These are phyloP conservation scores for Theristicus caerulescens DNA, from an alignment of 2,113 vertebrate species.

Conservation along the genomic window DNA sequence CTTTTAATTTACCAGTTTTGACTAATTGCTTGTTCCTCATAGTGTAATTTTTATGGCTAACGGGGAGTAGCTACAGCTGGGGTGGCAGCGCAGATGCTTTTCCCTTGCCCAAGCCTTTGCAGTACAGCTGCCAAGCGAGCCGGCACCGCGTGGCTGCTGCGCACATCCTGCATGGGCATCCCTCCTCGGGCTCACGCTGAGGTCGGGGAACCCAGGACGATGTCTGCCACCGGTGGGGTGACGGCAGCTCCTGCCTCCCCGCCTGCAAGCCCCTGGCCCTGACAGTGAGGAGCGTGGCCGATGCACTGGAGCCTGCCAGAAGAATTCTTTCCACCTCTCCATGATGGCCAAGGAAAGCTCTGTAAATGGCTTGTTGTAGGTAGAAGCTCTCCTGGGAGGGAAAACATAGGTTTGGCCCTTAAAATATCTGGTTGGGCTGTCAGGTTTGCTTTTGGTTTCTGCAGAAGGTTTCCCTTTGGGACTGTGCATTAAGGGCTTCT, in stretches of 20 bases:
- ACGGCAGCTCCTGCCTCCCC: rapidly evolving
- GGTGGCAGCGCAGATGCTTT: neutral
- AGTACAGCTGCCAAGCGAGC: neutral
- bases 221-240: rapidly evolving
- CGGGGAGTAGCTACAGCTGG: neutral
- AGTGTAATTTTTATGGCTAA: neutral
- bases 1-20: neutral
- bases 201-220: neutral
- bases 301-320: too few relatives aligned
- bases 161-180: rapidly evolving
- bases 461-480: neutral
- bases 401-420: neutral
- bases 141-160: rapidly evolving
- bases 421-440: neutral
- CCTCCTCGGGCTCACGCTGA: neutral
- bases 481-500: neutral
- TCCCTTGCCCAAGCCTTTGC: neutral
- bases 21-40: neutral
- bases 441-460: neutral
- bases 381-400: neutral
- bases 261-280: neutral
- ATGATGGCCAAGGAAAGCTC: neutral
- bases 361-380: neutral
- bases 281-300: neutral
- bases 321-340: neutral